Base-by-base conservation (phyloP, 1,140 invertebrate species). In the Macrobrachium rosenbergii region DNA sequence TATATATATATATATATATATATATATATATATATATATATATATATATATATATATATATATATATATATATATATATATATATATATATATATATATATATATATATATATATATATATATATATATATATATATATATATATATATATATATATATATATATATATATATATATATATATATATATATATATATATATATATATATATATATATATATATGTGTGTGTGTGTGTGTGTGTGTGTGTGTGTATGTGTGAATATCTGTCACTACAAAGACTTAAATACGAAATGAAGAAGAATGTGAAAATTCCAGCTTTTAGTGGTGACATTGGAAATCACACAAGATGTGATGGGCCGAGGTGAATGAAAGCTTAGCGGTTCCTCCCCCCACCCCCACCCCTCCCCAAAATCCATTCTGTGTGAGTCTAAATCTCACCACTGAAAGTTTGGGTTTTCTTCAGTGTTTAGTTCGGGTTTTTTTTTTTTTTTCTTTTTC, bases 141-240 rank as follows among this genome's bases (percentile, higher is more conserved):
- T 8, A 23, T 28, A 43, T 28, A 43, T 6, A 43, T 10, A 37
- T 77, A 37, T 77, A 37, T 19, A 43, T 78, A 43, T 78, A 43
- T 45, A 43, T 78, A 43, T 45, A 43, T 52, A 45, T 79, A 43
- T 79, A 17, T 8, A n/a, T 45, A 45, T 45, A 43, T 8, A 45
- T 45, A 43, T 79, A 45, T 21, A 17, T 45, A 43, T 79, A 45
- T 21, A 17, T 79, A 43, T 79, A 43, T 45, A 17, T 78, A 45
- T 79, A 28, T 45, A 17, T 45, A 43, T 79, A 43, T 45, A 52
- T 79, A 17, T 79, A 17, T 45, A 5, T 45, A 7, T 79, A 23
- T 45, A 23, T 79, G 77, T 79, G 28, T 45, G 62, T 79, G 77
- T 79, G 77, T 45, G 6, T 79, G 62, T 79, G 6, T 16, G 62